phyloP scores from a whole-genome alignment of 2,888 invertebrate species.

The Phalangium opilio region DNA sequence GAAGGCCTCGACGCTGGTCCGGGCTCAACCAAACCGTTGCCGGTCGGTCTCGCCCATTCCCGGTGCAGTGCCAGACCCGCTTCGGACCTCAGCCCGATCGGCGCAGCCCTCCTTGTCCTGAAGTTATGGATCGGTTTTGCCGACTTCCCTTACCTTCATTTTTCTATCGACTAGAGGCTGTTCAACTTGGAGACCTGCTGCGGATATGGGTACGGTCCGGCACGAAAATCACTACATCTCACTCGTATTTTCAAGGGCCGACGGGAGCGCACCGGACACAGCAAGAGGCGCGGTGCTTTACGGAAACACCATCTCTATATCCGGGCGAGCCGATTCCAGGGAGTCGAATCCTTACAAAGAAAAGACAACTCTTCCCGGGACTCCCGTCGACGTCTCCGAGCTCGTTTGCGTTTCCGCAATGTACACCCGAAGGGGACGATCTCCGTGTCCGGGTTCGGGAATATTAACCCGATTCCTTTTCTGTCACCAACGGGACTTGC shows the following conservation, averaged over 20 bases:
- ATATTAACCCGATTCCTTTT: constrained; percentile 35
- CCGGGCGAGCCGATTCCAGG: constrained; percentile 34
- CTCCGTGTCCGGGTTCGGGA: constrained; percentile 30
- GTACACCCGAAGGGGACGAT: constrained; percentile 14
- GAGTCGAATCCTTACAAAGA: too few relatives aligned
- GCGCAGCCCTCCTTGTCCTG: constrained; percentile 3
- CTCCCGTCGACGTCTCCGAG: constrained; percentile 29
- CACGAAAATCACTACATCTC: constrained; percentile 11
- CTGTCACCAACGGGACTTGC: constrained; percentile 31
- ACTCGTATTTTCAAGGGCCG: constrained; percentile 34
- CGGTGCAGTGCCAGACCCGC: constrained; percentile 3
- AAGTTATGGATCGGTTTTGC: constrained; percentile 5
- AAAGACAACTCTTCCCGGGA: too few relatives aligned
- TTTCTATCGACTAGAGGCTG: constrained; percentile 13
- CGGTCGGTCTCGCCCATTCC: constrained; percentile 23
- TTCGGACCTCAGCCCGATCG: constrained; percentile 3
- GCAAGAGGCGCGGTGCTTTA: constrained; percentile 33
- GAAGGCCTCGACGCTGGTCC: constrained; percentile 24
- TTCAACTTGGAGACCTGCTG: constrained; percentile 14
- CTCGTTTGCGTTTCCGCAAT: constrained; percentile 30
- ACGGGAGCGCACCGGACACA: constrained; percentile 26
- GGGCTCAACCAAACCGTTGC: constrained; percentile 11
- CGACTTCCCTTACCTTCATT: constrained; percentile 13
- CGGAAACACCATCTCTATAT: constrained; percentile 29
- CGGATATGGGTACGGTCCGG: constrained; percentile 12